These are phyloP conservation scores for Raja brachyura DNA, from an alignment of 2,113 vertebrate genomes.

Conservation along the genomic window DNA sequence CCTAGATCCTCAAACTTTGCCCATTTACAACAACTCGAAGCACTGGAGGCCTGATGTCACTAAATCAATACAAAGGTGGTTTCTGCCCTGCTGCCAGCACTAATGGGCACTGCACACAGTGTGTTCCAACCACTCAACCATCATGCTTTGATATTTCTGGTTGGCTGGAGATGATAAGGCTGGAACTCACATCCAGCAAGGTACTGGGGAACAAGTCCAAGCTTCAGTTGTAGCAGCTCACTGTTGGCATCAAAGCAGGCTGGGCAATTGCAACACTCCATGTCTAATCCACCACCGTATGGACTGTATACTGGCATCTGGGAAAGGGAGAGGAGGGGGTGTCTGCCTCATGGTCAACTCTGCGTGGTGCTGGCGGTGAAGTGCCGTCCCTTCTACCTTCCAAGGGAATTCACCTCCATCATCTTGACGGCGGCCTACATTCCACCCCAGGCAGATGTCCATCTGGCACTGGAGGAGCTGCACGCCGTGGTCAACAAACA, in stretches of 20 bases:
- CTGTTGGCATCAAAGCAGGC: not conserved
- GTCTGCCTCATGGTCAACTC: no score
- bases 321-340: no score
- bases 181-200: not conserved
- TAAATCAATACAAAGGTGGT: slow-evolving; percentile 15
- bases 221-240: not conserved
- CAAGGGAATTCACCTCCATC: no score
- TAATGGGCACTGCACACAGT: not conserved
- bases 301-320: no score
- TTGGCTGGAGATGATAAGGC: not conserved
- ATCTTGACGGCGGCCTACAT: no score
- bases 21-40: not conserved
- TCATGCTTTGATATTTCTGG: not conserved
- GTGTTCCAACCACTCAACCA: slow-evolving; percentile 24
- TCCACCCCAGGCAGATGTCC: no score
- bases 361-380: no score
- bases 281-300: not conserved
- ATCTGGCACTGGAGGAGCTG: no score
- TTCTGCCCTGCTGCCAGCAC: not conserved
- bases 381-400: no score
- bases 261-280: not conserved
- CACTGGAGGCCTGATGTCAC: not conserved
- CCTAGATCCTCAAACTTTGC: not conserved
- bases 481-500: no score
- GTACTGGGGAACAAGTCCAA: not conserved